Conservation (phyloP, 2,113 vertebrate species). For the Zosterops lateralis region DNA sequence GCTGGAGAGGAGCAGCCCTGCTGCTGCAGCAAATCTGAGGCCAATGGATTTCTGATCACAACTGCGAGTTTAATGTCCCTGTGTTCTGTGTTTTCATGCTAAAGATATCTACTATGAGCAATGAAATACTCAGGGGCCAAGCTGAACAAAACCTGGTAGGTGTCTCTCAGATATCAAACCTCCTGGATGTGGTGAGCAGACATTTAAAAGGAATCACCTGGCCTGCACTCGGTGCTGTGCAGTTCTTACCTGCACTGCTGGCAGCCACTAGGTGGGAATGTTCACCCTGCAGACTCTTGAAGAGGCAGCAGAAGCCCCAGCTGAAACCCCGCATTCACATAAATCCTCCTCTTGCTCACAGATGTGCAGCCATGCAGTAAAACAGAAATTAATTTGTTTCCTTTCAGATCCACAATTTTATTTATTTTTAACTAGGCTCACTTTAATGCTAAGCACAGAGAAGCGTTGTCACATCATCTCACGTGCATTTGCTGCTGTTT, state of each 20-base stretch:
- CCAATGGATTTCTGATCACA: background rate
- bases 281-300: background rate
- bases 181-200: background rate
- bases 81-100: background rate
- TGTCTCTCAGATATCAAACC: background rate
- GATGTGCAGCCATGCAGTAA: background rate
- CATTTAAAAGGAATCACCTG: background rate
- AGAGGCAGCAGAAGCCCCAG: background rate
- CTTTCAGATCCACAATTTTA: background rate
- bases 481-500: background rate
- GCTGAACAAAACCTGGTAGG: background rate
- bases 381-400: background rate
- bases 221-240: rapidly evolving
- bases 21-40: background rate
- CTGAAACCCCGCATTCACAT: background rate
- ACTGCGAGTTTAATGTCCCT: background rate
- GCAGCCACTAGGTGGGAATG: slow-evolving; percentile 53
- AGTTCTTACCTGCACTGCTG: background rate
- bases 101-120: rapidly evolving
- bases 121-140: background rate
- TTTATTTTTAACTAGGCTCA: background rate
- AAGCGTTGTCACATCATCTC: background rate
- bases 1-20: background rate
- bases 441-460: background rate
- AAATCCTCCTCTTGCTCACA: background rate